Percentiles rank a stretch among this genome's conserved stretches.
These are phyloP conservation scores for Epinephelus cyanopodus DNA, from an alignment of 2,113 vertebrate genomes.

Conservation along the genomic window DNA sequence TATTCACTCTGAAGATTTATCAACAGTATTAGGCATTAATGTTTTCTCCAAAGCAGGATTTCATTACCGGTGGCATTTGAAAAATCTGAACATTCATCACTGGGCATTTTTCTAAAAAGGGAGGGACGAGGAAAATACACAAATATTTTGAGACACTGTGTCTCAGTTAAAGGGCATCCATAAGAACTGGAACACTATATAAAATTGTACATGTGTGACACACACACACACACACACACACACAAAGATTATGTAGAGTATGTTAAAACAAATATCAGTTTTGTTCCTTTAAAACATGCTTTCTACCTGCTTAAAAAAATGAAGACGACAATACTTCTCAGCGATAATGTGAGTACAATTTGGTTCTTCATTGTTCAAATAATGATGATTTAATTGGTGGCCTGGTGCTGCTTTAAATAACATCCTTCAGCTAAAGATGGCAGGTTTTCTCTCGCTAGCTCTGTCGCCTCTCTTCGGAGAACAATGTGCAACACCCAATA, in stretches of 20 bases:
- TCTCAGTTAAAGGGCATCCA: background rate
- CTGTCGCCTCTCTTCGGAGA: background rate
- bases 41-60: slow-evolving; percentile 19
- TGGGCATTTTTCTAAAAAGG: background rate
- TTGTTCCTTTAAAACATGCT: background rate
- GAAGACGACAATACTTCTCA: background rate
- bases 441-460: background rate
- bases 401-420: background rate
- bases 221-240: background rate
- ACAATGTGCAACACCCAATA: background rate
- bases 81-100: slow-evolving; percentile 36
- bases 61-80: slow-evolving; percentile 44
- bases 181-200: slow-evolving; percentile 23
- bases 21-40: slow-evolving; percentile 5
- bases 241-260: background rate
- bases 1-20: slow-evolving; percentile 32
- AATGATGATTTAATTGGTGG: background rate
- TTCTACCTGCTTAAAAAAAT: background rate
- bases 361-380: background rate
- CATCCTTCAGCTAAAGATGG: background rate
- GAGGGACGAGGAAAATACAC: background rate
- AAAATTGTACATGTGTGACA: background rate
- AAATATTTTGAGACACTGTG: background rate
- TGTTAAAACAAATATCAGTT: background rate
- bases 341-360: background rate